Conservation (phyloP, 2,888 invertebrate genomes). For the Drosophila cognata region DNA sequence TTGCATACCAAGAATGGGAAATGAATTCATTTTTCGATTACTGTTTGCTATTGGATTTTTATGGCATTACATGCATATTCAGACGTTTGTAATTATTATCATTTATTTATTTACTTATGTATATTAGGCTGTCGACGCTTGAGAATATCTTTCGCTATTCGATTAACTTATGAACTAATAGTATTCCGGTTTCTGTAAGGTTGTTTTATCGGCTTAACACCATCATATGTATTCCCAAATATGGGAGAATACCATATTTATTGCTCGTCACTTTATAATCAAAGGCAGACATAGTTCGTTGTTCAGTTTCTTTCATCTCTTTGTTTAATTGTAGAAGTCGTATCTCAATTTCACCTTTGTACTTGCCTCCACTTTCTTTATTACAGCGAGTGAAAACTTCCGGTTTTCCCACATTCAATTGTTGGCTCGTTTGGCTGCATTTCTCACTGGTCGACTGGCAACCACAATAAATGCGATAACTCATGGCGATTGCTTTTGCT, state of each 20-base stretch:
- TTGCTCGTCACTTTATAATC: neutral
- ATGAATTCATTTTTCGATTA: neutral
- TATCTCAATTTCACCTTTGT: constrained; percentile 33
- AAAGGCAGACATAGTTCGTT: neutral
- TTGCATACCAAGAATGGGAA: constrained; percentile 19
- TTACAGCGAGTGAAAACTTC: constrained; percentile 42
- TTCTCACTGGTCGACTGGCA: constrained; percentile 12
- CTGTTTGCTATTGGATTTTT: neutral
- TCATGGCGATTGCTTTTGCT: constrained; percentile 66
- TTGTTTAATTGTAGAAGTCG: constrained; percentile 16
- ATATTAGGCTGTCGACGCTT: neutral
- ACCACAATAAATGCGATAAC: constrained; percentile 44
- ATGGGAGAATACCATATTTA: neutral
- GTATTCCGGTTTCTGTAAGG: neutral
- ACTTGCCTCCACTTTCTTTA: constrained; percentile 40
- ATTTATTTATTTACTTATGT: neutral
- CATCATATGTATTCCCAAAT: neutral
- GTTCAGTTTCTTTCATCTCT: constrained; percentile 10
- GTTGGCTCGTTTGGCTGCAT: constrained; percentile 46
- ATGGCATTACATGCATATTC: neutral
- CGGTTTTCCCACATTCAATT: constrained; percentile 49
- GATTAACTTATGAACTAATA: neutral
- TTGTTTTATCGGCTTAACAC: neutral
- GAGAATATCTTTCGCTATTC: neutral
- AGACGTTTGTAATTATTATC: neutral